Base-by-base conservation (phyloP, 2,888 invertebrate genomes). In the Meta bourneti region DNA sequence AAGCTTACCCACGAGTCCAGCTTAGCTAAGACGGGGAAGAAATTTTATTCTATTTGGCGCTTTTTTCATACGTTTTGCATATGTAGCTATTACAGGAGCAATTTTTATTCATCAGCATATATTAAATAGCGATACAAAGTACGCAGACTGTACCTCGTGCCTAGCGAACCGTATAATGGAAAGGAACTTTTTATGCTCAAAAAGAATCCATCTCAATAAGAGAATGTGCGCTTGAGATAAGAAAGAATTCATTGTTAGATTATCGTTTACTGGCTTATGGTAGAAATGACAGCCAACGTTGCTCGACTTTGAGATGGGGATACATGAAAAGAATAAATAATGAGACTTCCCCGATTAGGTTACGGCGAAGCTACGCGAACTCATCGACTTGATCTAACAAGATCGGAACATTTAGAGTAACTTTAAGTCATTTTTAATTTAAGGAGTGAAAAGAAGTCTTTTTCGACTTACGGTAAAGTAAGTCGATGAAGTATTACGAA, bases 21-120 rank as follows among this genome's bases (percentile, higher is more conserved):
- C 61, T 61, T 9, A 61, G 11, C 11, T 61, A 61, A 16, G 34
- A 34, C 34, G 34, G 34, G 34, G 34, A 61, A 61, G 16, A 61
- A 16, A 11, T 61, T 61, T 61, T 61, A 11, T 61, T 61, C 16
- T 61, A 61, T 61, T 34, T 34, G 34, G 34, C 1, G 34, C 61
- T 61, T 61, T 61, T 61, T 61, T 61, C 61, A 61, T 16, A 61
- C 61, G 61, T 84, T 82, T 20, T 20, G 11, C 19, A 19, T 72
- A 13, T 75, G 75, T 74, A 75, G 54, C 84, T 84, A 61, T 84
- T 48, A 54, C 16, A 48, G 34, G 11, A 19, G 48, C 6, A 54
- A 61, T 84, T 84, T 84, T 84, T 75, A 84, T 84, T 48, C 52
- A 84, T 61, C 72, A 74, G n/a, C 52, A n/a, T 13, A 72, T 51